Base-by-base conservation (phyloP, 2,113 vertebrate species). In the Corythornis cristatus region DNA sequence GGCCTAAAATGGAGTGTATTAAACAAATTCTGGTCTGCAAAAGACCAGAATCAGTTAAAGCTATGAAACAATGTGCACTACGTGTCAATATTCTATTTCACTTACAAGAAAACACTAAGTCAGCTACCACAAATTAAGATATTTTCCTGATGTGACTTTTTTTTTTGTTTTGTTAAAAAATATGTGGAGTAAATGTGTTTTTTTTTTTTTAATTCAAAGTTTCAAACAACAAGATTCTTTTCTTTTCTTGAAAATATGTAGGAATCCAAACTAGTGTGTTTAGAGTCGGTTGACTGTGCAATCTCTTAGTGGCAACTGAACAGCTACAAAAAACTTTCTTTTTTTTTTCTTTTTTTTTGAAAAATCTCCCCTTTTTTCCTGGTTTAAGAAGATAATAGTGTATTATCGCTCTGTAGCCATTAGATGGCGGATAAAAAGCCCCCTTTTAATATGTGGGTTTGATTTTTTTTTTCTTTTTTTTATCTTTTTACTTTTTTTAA, bases 251-350 rank as follows among this genome's bases (percentile, higher is more conserved):
- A 98, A 99, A 99, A 99, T 98, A 98, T 97, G 98, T 98, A 98
- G 98, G 98, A 98, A 98, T 98, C 98, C 97, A 98, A 98, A 98
- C 98, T 98, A 98, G 98, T 99, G 98, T 99, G 98, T 99, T 99
- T 99, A 99, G 99, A 99, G 99, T 99, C 99, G 98, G 98, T 98
- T 98, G 99, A 99, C 99, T 99, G 98, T 99, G 99, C 99, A 99
- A 99, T 99, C 99, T 99, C 99, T 99, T 99, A 99, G 98, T 99
- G 99, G 99, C 99, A 99, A 99, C 98, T 98, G 98, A 98, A 99
- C 98, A 98, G 98, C 98, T 99, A 99, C 98, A 99, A 99, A 98
- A 99, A 98, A 97, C 95, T 98, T 98, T 94, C 97, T 97, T 97
- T 97, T 97, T 65, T 96, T 96, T 94, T 97, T 97, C 90, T 96